Percentiles rank a stretch among this genome's conserved stretches.
These are phyloP conservation scores for Xestoiulus laeticollis DNA, from an alignment of 2,888 invertebrate genomes.

Conservation along the genomic window DNA sequence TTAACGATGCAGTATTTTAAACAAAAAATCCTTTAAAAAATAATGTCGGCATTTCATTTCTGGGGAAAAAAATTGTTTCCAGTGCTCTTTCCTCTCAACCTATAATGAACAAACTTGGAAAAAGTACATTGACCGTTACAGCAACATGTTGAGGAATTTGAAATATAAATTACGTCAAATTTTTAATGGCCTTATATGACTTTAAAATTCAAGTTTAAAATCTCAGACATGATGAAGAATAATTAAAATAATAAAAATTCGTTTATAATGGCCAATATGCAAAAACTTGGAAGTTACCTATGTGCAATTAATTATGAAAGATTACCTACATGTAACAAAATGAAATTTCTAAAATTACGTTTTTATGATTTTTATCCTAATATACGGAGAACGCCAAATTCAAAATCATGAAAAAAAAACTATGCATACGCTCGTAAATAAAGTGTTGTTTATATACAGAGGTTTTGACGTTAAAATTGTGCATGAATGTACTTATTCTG, in stretches of 20 bases:
- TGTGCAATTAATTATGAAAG: not conserved
- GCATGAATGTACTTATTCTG: too few species aligned
- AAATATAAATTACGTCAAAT: slow-evolving; percentile 28
- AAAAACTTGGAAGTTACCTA: not conserved
- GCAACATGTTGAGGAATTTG: slow-evolving; percentile 15
- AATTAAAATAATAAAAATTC: not conserved
- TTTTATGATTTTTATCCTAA: too few species aligned
- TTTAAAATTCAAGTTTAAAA: not conserved
- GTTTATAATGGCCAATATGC: not conserved
- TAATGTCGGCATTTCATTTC: not conserved
- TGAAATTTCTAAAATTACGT: not conserved
- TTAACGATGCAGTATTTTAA: not conserved
- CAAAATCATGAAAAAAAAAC: too few species aligned
- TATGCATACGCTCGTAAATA: too few species aligned
- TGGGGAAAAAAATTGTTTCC: not conserved
- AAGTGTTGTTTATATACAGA: too few species aligned
- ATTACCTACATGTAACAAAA: not conserved
- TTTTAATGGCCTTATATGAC: slow-evolving; percentile 21
- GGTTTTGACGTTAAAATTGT: too few species aligned
- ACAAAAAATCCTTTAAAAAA: not conserved
- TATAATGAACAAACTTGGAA: slow-evolving; percentile 24
- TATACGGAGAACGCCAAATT: too few species aligned
- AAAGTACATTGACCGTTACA: slow-evolving; percentile 29
- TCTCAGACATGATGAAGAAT: not conserved
- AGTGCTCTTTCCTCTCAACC: not conserved